phyloP scores from a whole-genome alignment of 2,113 vertebrate species.

The Lepisosteus osseus region DNA sequence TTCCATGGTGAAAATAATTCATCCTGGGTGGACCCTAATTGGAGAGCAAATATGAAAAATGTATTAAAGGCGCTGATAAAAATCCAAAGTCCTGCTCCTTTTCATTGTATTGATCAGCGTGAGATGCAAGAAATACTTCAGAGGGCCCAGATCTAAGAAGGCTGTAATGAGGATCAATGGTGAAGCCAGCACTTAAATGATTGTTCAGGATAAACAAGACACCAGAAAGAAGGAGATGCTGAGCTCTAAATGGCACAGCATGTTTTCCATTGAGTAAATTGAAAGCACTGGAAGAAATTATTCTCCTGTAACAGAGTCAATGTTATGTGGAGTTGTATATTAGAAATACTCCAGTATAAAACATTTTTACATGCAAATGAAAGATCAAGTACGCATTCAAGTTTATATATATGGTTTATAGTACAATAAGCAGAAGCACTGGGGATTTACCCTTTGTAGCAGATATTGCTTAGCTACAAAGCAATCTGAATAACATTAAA shows the following conservation, averaged over 20 bases:
- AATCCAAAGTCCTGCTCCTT: not conserved
- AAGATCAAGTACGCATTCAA: too few species aligned
- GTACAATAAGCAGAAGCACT: too few species aligned
- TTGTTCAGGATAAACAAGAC: not conserved
- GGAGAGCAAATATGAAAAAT: constrained; percentile 31
- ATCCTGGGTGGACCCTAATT: constrained; percentile 56
- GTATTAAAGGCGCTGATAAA: constrained; percentile 8
- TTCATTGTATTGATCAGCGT: constrained; percentile 28
- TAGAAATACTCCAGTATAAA: too few species aligned
- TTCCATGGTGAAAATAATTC: constrained; percentile 62
- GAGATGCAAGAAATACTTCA: constrained; percentile 6
- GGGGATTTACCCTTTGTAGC: too few species aligned
- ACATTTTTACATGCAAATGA: too few species aligned
- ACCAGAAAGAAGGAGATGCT: not conserved
- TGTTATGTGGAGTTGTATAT: not conserved
- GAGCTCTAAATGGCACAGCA: not conserved
- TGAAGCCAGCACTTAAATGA: not conserved
- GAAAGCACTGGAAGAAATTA: not conserved
- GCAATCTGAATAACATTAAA: too few species aligned
- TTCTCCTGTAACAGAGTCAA: not conserved
- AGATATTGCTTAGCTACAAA: too few species aligned
- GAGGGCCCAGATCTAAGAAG: constrained; percentile 16
- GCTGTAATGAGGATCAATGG: constrained; percentile 4
- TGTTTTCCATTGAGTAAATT: not conserved
- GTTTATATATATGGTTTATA: too few species aligned